Conservation (phyloP, 1,140 invertebrate genomes). For the Conus ventricosus region DNA sequence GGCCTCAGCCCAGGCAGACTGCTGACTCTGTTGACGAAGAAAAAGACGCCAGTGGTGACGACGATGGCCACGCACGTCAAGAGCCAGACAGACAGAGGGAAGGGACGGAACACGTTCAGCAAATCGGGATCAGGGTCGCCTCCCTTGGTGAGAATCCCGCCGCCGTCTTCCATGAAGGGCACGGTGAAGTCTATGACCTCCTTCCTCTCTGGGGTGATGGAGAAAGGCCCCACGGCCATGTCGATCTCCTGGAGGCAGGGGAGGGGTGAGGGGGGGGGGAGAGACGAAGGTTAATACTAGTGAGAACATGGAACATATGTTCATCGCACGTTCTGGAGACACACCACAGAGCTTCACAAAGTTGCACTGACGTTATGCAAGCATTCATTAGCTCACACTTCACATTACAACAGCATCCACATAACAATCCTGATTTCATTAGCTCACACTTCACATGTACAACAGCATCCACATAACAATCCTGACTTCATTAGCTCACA, state of each 20-base stretch:
- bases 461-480: too few species aligned
- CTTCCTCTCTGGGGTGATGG: slow-evolving; percentile 56
- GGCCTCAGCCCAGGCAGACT: not conserved
- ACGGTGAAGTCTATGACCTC: slow-evolving; percentile 61
- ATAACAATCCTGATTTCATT: too few species aligned
- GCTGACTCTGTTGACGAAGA: slow-evolving; percentile 11
- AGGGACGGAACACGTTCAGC: slow-evolving; percentile 23
- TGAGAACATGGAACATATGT: too few species aligned
- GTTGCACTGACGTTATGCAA: too few species aligned
- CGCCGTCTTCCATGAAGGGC: slow-evolving; percentile 57
- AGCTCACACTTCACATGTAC: too few species aligned
- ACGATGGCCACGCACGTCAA: not conserved
- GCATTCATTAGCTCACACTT: too few species aligned
- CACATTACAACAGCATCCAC: too few species aligned
- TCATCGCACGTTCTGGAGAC: too few species aligned
- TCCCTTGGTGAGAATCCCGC: slow-evolving; percentile 53
- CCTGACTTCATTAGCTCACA: too few species aligned
- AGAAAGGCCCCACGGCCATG: slow-evolving; percentile 59
- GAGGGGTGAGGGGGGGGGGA: too few species aligned
- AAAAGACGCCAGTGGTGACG: not conserved
- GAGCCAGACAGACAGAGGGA: slow-evolving; percentile 14
- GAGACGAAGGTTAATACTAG: too few species aligned
- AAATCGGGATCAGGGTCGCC: slow-evolving; percentile 35
- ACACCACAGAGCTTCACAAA: too few species aligned
- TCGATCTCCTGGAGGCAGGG: slow-evolving; percentile 53